These are phyloP conservation scores for Eretmocerus hayati DNA, from an alignment of 2,888 invertebrate species.

Conservation along the genomic window DNA sequence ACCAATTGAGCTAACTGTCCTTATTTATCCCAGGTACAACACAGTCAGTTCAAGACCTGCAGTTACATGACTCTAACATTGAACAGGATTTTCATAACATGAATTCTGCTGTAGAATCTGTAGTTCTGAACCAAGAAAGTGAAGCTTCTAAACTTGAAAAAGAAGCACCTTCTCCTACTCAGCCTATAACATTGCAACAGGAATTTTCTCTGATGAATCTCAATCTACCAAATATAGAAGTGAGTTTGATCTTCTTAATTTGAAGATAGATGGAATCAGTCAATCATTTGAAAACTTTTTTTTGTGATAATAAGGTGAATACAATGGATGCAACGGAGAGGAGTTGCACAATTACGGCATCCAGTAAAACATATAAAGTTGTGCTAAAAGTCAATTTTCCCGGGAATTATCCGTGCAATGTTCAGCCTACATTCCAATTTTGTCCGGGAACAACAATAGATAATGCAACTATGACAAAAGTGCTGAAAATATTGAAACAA, in stretches of 20 bases:
- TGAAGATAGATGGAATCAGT: neutral
- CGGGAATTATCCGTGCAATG: slow-evolving; percentile 63
- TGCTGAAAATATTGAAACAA: slow-evolving; percentile 73
- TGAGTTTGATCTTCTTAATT: slow-evolving; percentile 34
- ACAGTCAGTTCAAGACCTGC: slow-evolving; percentile 40
- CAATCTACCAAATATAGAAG: slow-evolving; percentile 66
- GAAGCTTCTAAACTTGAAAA: slow-evolving; percentile 33
- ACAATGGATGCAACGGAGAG: slow-evolving; percentile 54
- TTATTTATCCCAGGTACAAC: slow-evolving; percentile 34
- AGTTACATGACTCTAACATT: slow-evolving; percentile 37
- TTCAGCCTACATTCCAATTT: slow-evolving; percentile 61
- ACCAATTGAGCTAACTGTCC: slow-evolving; percentile 7
- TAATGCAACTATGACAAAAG: slow-evolving; percentile 62
- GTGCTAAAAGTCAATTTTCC: slow-evolving; percentile 65
- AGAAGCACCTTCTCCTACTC: slow-evolving; percentile 44
- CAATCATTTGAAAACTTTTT: neutral
- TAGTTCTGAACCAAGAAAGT: slow-evolving; percentile 30
- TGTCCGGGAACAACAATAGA: slow-evolving; percentile 63
- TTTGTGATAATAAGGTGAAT: slow-evolving; percentile 36
- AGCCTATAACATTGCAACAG: slow-evolving; percentile 60
- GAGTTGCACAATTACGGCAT: slow-evolving; percentile 55
- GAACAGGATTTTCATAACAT: slow-evolving; percentile 37
- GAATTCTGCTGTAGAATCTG: slow-evolving; percentile 33
- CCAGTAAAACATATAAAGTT: slow-evolving; percentile 51
- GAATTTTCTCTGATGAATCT: slow-evolving; percentile 71